These are phyloP conservation scores for Drosophila persimilis DNA, from an alignment of 1,140 invertebrate species.

Conservation along the genomic window DNA sequence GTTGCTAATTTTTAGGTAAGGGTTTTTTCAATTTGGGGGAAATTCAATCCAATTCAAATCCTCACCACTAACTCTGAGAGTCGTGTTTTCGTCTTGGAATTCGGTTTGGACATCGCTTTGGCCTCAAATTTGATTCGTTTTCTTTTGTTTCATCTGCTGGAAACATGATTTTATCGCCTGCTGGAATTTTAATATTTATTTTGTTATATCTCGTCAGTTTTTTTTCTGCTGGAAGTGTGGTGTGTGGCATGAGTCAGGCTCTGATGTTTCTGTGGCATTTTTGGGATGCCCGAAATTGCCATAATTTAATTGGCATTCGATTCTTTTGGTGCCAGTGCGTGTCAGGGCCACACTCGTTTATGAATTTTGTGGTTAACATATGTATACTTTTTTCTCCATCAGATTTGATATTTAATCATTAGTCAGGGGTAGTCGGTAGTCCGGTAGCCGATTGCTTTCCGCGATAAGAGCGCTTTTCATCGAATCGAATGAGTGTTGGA, in stretches of 20 bases:
- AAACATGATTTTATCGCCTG: slow-evolving; percentile 35
- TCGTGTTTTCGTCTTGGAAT: slow-evolving; percentile 7
- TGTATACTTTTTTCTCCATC: slow-evolving; percentile 10
- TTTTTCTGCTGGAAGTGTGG: slow-evolving; percentile 27
- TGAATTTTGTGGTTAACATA: slow-evolving; percentile 3
- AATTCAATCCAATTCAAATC: slow-evolving; percentile 29
- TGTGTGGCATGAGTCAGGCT: slow-evolving; percentile 7
- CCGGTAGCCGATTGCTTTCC: slow-evolving; percentile 14
- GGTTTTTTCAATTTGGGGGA: slow-evolving; percentile 54
- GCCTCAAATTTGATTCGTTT: slow-evolving; percentile 15
- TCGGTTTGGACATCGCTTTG: slow-evolving; percentile 8
- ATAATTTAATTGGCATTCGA: slow-evolving; percentile 42
- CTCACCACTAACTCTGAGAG: slow-evolving; percentile 34
- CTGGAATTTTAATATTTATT: slow-evolving; percentile 39
- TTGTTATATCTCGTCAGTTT: slow-evolving; percentile 31
- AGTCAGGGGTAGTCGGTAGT: neutral
- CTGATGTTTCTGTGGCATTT: slow-evolving; percentile 18
- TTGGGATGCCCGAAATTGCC: slow-evolving; percentile 19
- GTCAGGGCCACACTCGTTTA: slow-evolving; percentile 4
- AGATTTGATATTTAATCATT: slow-evolving; percentile 12
- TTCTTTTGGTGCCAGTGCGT: slow-evolving; percentile 31
- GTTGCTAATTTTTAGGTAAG: slow-evolving; percentile 61
- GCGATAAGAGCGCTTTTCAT: slow-evolving; percentile 24
- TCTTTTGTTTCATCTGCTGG: slow-evolving; percentile 31
- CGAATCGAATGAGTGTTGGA: slow-evolving; percentile 9